Conservation (phyloP, 2,113 vertebrate genomes). For the Madoqua kirkii region DNA sequence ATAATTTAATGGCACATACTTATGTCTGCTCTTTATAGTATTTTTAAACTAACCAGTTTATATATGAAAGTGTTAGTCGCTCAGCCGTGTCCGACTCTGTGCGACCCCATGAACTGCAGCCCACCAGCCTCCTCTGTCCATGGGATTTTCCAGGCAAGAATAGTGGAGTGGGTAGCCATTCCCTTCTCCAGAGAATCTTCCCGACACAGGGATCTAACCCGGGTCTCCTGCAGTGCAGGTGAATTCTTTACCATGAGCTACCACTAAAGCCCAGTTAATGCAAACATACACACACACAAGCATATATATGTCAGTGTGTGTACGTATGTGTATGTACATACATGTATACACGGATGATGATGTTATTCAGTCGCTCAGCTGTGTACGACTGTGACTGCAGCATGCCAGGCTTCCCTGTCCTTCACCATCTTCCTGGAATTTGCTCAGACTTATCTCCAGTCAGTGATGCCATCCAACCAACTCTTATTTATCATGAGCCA, state of each 20-base stretch:
- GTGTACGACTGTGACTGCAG: neutral
- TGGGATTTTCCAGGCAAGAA: neutral
- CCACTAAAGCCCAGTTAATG: neutral
- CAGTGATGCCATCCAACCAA: neutral
- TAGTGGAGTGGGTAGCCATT: neutral
- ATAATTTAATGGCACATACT: neutral
- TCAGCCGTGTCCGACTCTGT: rapidly evolving
- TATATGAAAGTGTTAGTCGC: neutral
- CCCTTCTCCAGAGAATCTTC: neutral
- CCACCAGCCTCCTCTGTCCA: neutral
- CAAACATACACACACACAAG: neutral
- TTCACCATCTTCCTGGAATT: neutral
- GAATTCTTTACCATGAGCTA: neutral
- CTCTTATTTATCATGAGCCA: no score
- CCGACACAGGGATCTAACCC: neutral
- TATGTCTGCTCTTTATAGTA: neutral
- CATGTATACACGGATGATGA: neutral
- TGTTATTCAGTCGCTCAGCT: neutral
- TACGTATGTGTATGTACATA: neutral
- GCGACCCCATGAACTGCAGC: neutral
- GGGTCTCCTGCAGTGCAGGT: neutral
- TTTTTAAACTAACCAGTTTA: neutral
- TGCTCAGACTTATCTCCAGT: neutral
- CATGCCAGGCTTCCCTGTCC: neutral
- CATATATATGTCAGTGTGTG: neutral